Base-by-base conservation (phyloP, 2,888 invertebrate genomes). In the Microctonus hyperodae region DNA sequence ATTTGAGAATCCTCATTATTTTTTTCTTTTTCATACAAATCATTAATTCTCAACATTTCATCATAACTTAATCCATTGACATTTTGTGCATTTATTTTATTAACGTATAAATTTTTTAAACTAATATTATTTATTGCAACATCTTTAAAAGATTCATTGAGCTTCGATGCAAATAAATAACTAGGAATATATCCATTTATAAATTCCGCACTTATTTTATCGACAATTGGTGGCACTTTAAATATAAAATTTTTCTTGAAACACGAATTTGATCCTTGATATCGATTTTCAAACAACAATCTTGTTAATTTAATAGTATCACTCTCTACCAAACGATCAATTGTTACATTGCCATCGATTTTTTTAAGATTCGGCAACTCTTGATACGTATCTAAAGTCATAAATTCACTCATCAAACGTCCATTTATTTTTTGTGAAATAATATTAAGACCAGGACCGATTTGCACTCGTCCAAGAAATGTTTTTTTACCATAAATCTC, bases 351-450 rank as follows among this genome's bases (percentile, higher is more conserved):
- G 1, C 76, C 69, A 0, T 74, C 74, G 48, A 81, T 78, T 67
- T 66, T 73, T 7, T 50, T 64, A 16, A 81, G 70, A 69, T 78
- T 72, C 4, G 76, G 73, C 0, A 90, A 74, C 0, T 77, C 72
- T 79, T 89, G 88, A 1, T 84, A 79, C 0, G 86, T 85, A 58
- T 87, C 83, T 68, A 82, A 80, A 1, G 87, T 87, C 0, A 88
- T 76, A 68, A 89, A 86, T 3, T 85, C 79, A 0, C 84, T 75
- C 0, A 88, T 69, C 0, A 80, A 72, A 64, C 86, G 84, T 13
- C 83, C 80, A 72, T 86, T 88, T 0, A 90, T 81, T 3, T 73
- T 73, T 4, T 81, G 81, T 11, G 86, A 85, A 28, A 74, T 67
- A 0, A 89, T 77, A 31, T 81, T 75, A 1, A 75, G 4, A 0